Evolutionary conservation across 2,888 invertebrate species (phyloP), one percentile per base, ranked within the genome.

Genomic region (Tillus elongatus): DNA sequence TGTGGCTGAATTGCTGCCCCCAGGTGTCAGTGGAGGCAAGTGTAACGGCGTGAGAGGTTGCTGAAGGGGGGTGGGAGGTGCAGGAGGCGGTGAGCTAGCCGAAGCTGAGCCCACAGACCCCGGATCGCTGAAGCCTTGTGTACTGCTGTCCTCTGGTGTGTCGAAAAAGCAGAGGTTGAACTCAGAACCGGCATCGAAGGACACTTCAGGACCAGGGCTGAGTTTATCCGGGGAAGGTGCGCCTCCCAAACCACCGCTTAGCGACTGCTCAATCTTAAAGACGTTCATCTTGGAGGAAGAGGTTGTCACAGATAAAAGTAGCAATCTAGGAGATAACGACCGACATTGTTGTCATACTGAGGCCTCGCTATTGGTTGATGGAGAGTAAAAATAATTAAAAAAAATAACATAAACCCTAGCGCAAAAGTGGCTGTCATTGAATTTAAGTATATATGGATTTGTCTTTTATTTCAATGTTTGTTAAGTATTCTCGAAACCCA

Each of bases 131-230:
- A 77, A 79, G 33, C 76, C 77, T 57, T 77, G 77, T 4, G 76
- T 75, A 49, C 73, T 77, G 53, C 75, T 75, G 55, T 77, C 77
- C 54, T 80, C 81, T 34, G 72, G 70, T 19, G 70, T 69, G 64
- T 86, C 83, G 70, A 84, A 85, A 69, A 85, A 86, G 64, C 82
- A 76, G 58, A 86, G 72, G 66, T 84, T 81, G 66, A 86, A 86
- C 64, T 84, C 82, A 47, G 80, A 75, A 59, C 77, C 78, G 51
- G 81, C 78, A 64, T 82, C 82, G 66, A 83, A 79, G 56, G 75
- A 73, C 50, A 82, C 79, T 63, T 76, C 73, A 62, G 75, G 70
- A 60, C 72, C 68, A 62, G 75, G 70, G 60, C 72, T 68, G 56
- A 72, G 67, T 65, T 72, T 72, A 61, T 75, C 74, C 49, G 73